Percentiles rank a stretch among this genome's conserved stretches.
Evolutionary conservation across 2,888 invertebrate species (phyloP).

Genomic region (Pycnomerus fuliginosus): DNA sequence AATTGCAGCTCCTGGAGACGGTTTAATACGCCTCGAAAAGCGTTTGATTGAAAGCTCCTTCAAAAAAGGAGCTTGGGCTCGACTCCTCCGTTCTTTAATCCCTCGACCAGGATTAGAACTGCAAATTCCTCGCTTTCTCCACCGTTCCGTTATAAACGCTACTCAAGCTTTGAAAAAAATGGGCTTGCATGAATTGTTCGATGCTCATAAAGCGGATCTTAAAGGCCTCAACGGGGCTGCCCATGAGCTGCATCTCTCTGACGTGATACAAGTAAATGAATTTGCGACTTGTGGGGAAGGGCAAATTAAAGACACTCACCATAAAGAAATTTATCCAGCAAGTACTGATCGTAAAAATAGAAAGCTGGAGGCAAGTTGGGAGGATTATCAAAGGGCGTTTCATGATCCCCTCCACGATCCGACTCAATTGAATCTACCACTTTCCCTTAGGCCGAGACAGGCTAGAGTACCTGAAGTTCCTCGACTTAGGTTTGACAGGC

Average conservation of each 20-base stretch:
- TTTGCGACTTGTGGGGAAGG: constrained; percentile 82
- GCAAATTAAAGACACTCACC: constrained; percentile 71
- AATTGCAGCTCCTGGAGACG: constrained; percentile 73
- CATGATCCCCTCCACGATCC: constrained; percentile 64
- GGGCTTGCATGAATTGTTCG: constrained; percentile 80
- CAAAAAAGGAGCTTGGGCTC: constrained; percentile 70
- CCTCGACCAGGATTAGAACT: constrained; percentile 77
- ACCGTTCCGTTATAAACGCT: constrained; percentile 78
- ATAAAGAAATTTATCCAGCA: constrained; percentile 79
- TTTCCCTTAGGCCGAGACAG: constrained; percentile 70
- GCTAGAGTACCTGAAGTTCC: constrained; percentile 70
- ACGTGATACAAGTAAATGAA: constrained; percentile 80
- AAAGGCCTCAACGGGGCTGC: constrained; percentile 79
- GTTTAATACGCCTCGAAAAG: constrained; percentile 71
- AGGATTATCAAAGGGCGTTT: constrained; percentile 68
- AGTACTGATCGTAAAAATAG: constrained; percentile 50
- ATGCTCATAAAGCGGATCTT: constrained; percentile 74
- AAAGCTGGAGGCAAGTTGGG: constrained; percentile 27
- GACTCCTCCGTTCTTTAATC: constrained; percentile 70
- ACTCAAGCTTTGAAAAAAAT: constrained; percentile 75
- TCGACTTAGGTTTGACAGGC: constrained; percentile 79
- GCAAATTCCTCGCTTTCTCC: constrained; percentile 81
- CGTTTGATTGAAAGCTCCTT: constrained; percentile 67
- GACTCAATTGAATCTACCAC: constrained; percentile 59
- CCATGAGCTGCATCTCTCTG: constrained; percentile 79